Evolutionary conservation across 2,113 vertebrate genomes (phyloP).

Genomic region (Cyprinus carpio): DNA sequence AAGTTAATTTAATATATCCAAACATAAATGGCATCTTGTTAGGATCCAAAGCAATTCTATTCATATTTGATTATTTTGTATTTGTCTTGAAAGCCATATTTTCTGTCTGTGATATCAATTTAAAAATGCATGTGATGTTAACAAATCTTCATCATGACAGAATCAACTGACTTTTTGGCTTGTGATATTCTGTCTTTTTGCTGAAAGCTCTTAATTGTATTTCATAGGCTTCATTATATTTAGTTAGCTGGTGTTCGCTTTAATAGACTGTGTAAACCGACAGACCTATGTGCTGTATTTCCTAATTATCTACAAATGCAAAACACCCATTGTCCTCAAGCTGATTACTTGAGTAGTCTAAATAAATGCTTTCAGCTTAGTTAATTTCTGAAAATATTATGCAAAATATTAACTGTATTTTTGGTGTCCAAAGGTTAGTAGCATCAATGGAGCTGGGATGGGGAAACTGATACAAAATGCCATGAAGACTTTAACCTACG

Average conservation of each 20-base stretch:
- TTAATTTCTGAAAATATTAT: too few relatives aligned
- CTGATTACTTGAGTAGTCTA: background rate
- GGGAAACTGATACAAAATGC: background rate
- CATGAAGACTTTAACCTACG: conserved; percentile 5
- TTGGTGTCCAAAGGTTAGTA: background rate
- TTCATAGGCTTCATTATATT: too few relatives aligned
- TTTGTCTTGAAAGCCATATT: background rate
- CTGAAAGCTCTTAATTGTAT: too few relatives aligned
- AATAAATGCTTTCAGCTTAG: too few relatives aligned
- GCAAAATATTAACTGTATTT: too few relatives aligned
- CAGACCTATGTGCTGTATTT: too few relatives aligned
- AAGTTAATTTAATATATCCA: background rate
- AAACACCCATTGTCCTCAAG: background rate
- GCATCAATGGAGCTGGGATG: background rate
- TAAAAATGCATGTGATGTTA: background rate
- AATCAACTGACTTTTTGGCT: too few relatives aligned
- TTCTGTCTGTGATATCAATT: background rate
- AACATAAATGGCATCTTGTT: background rate
- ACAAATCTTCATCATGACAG: too few relatives aligned
- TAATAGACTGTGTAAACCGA: too few relatives aligned
- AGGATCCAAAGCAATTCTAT: background rate
- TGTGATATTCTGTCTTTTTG: too few relatives aligned
- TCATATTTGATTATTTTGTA: background rate
- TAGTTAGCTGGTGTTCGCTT: too few relatives aligned
- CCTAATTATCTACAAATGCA: too few relatives aligned